Conservation (phyloP, 2,888 invertebrate genomes). For the Microctonus aethiopoides region DNA sequence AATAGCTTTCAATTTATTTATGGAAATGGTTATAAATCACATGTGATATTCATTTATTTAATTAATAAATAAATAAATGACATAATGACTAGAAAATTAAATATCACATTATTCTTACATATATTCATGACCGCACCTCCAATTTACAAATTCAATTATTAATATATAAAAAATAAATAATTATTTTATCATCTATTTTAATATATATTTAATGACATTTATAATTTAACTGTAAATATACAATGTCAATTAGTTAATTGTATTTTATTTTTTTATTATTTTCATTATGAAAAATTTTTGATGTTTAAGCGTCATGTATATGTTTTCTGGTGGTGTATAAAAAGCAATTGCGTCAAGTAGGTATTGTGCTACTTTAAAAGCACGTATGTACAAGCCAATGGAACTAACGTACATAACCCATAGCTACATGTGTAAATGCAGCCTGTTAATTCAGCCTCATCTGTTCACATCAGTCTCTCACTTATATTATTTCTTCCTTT, state of each 20-base stretch:
- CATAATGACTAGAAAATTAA: not conserved
- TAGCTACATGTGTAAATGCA: constrained; percentile 21
- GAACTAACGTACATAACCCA: not conserved
- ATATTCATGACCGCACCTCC: constrained; percentile 17
- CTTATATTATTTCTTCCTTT: no score
- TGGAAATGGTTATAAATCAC: no score
- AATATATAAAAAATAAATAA: not conserved
- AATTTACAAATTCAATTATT: constrained; percentile 1
- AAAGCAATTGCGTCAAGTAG: constrained; percentile 15
- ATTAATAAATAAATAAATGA: not conserved
- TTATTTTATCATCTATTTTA: no score
- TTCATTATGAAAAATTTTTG: not conserved
- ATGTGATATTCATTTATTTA: no score
- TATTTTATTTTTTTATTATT: not conserved
- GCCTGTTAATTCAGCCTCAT: constrained; percentile 22
- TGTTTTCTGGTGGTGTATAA: not conserved
- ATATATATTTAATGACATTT: no score
- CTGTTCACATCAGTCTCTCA: constrained; percentile 1
- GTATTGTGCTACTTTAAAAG: constrained; percentile 18
- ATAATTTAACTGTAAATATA: no score
- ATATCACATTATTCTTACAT: not conserved
- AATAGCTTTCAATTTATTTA: no score
- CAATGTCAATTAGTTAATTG: no score
- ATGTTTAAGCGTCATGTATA: not conserved
- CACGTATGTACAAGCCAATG: not conserved